A percentile compares a stretch with the other conserved stretches of the same genome.
Conservation (phyloP, 1,140 invertebrate species). For the Grapholita molesta region DNA sequence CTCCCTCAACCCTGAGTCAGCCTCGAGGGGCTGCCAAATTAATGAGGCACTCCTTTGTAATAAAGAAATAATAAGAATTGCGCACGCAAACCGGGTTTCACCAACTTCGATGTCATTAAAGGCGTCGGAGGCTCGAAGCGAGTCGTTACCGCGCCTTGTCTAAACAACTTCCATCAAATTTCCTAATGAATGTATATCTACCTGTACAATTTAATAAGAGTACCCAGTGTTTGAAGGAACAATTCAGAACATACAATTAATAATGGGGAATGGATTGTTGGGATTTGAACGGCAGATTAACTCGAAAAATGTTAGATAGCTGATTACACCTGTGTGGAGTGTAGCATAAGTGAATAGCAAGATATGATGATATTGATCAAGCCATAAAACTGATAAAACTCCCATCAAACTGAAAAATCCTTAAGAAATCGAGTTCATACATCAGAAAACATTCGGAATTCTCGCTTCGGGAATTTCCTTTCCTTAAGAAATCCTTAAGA, state of each 20-base stretch:
- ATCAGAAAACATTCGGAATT: no score
- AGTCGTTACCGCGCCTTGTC: conserved; percentile 62
- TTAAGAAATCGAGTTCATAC: no score
- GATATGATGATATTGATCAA: no score
- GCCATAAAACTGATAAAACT: no score
- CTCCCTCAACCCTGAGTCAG: conserved; percentile 59
- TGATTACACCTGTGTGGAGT: not conserved
- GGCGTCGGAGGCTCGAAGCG: conserved; percentile 60
- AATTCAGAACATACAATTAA: conserved; percentile 9
- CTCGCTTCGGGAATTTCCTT: no score
- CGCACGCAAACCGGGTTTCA: conserved; percentile 65
- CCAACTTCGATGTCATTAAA: conserved; percentile 71
- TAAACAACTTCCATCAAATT: conserved; percentile 64
- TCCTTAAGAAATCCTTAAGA: no score
- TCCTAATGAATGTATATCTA: conserved; percentile 39
- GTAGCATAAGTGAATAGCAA: no score
- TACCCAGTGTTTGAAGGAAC: conserved; percentile 10
- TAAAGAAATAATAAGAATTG: conserved; percentile 77
- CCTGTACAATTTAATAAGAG: conserved; percentile 16
- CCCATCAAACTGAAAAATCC: no score
- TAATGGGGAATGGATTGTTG: conserved; percentile 1
- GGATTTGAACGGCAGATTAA: not conserved
- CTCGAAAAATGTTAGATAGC: not conserved
- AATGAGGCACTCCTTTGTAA: conserved; percentile 77
- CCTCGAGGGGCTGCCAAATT: conserved; percentile 70